Evolutionary conservation across 2,113 vertebrate genomes (phyloP).

Genomic region (Ovis canadensis): DNA sequence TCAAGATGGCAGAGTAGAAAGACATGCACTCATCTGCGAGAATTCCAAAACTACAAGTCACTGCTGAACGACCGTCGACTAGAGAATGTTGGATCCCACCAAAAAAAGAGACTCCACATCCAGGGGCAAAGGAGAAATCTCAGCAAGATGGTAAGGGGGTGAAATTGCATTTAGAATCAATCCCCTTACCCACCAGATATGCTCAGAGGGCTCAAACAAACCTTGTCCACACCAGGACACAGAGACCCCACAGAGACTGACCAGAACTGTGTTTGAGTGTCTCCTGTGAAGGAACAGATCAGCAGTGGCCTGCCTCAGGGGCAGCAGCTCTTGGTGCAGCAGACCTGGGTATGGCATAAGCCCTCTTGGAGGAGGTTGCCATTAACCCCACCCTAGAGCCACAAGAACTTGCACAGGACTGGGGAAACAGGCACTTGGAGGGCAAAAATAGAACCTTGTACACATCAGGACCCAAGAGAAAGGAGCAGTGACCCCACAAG

Average conservation of each 20-base stretch:
- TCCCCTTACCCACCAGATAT: neutral
- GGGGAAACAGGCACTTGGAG: neutral
- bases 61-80: fast-evolving
- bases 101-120: neutral
- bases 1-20: neutral
- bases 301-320: neutral
- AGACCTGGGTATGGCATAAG: neutral
- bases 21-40: fast-evolving
- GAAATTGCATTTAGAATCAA: neutral
- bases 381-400: neutral
- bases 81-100: neutral
- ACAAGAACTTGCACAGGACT: neutral
- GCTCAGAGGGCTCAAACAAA: neutral
- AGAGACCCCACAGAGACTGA: neutral
- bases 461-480: neutral
- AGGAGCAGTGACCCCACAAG: neutral
- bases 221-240: neutral
- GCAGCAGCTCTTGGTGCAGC: neutral
- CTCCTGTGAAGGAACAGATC: neutral
- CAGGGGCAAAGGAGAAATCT: neutral
- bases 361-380: neutral
- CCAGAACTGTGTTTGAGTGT: neutral
- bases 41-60: neutral
- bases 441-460: neutral
- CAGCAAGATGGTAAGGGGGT: neutral